Conservation (phyloP, 2,888 invertebrate species). For the Machimus rusticus region DNA sequence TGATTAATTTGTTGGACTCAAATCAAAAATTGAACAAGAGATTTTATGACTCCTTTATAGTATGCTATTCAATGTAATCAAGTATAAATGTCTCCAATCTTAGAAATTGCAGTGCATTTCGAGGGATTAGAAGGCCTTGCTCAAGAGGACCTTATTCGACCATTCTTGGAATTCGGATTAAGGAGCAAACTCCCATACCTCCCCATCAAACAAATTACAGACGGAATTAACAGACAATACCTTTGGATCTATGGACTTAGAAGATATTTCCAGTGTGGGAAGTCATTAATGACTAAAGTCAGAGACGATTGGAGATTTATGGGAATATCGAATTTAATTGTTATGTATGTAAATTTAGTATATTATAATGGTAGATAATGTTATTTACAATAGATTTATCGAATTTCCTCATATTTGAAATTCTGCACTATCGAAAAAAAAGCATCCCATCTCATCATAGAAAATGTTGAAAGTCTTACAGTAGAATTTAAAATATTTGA, state of each 20-base stretch:
- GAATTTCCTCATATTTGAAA: too few species aligned
- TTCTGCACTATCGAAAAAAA: too few species aligned
- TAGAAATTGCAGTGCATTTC: background rate
- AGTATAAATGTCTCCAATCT: background rate
- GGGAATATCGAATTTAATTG: background rate
- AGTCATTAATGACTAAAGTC: background rate
- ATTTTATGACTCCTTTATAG: background rate
- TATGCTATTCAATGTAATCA: background rate
- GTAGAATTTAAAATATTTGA: too few species aligned
- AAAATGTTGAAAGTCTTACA: too few species aligned
- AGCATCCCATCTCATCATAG: too few species aligned
- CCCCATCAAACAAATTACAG: background rate
- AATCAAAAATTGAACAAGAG: background rate
- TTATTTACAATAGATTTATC: too few species aligned
- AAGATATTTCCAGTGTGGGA: background rate
- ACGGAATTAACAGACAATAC: background rate
- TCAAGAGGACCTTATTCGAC: background rate
- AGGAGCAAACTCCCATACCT: background rate
- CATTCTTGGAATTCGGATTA: background rate
- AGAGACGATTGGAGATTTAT: background rate
- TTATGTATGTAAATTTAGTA: background rate
- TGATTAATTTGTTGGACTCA: slow-evolving; percentile 3
- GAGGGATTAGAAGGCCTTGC: background rate
- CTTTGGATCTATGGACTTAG: background rate
- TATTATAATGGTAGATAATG: too few species aligned